Evolutionary conservation across 2,888 invertebrate species (phyloP), one percentile per base, ranked within the genome.

Genomic region (Erebia palarica): DNA sequence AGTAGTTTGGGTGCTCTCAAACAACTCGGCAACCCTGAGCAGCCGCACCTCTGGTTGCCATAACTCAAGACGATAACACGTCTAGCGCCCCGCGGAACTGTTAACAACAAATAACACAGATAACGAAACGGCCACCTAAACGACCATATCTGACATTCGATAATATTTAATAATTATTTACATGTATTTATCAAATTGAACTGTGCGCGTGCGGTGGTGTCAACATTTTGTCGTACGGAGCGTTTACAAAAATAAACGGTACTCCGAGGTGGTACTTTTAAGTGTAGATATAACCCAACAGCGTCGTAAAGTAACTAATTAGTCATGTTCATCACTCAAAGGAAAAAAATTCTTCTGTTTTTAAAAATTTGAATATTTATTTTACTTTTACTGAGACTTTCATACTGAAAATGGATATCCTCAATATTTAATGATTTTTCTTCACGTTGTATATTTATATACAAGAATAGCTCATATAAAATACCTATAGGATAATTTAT

Each of bases 101-200:
- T 89, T 88, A 87, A 87, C 91, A 90, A 92, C 92, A 92, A 92
- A 91, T 91, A 91, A 90, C 87, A 77, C 75, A 90, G 92, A 92
- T 92, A 92, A 88, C 84, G 80, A 83, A 86, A 89, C 89, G 88
- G 87, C 82, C 88, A 86, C 89, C 89, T 90, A 91, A 92, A 91
- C 86, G 90, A 87, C 84, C 87, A 85, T 90, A 91, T 91, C 91
- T 87, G 82, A 82, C 85, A 80, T 86, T 84, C 83, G 90, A 91
- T 91, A 88, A 90, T 91, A 91, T 91, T 92, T 91, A 88, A 91
- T 92, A 92, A 92, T 91, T 90, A 92, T 92, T 90, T 89, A 90
- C 88, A 87, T 86, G 83, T 83, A 85, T 86, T 86, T 91, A 92
- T 92, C 92, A 86, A 92, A 92, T 91, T 86, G 72, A 82, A 84